Evolutionary conservation across 2,113 vertebrate genomes (phyloP), one percentile per base, ranked within the genome.

Genomic region (Argyrosomus japonicus): DNA sequence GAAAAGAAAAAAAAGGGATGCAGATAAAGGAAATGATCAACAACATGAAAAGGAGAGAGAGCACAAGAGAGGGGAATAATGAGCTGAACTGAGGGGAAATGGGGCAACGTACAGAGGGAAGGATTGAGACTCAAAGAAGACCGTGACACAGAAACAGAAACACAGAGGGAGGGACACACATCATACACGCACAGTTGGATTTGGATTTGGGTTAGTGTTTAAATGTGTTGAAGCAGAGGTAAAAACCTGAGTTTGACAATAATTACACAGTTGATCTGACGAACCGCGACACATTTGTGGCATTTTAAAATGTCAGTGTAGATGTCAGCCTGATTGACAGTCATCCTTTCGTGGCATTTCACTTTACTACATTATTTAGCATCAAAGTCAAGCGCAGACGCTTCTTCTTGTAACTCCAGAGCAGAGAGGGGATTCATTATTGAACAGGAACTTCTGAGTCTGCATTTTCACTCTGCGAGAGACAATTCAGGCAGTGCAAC

Each of bases 301-400:
- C 77, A 83, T 82, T 89, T 88, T 60, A 50, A 79, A 84, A 89
- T 89, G 78, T 74, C 73, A 78, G 1, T 23, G 75, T 56, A 23
- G 65, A 57, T 25, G 50, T 75, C 63, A 53, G 29, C 2, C 11
- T 69, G 87, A 88, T 68, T 85, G 84, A 62, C 79, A 76, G 72
- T 32, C 51, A 67, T 25, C 64, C 70, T 79, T 56, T 79, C 36
- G 15, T 75, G 81, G 67, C 81, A 81, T 92, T 87, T 85, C 50
- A 21, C 77, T 86, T 6, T 23, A 54, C 18, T 63, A 27, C 51
- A 82, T 84, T 79, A 75, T 72, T 87, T 56, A 72, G 75, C 58
- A 56, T 64, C 54, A 79, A 57, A 63, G 83, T 58, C 68, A 57
- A 1, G 29, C 9, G 1, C 48, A 62, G 27, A 21, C 1, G 27